phyloP scores from a whole-genome alignment of 92 coral and sea anemone species.

The Scolanthus callimorphus region DNA sequence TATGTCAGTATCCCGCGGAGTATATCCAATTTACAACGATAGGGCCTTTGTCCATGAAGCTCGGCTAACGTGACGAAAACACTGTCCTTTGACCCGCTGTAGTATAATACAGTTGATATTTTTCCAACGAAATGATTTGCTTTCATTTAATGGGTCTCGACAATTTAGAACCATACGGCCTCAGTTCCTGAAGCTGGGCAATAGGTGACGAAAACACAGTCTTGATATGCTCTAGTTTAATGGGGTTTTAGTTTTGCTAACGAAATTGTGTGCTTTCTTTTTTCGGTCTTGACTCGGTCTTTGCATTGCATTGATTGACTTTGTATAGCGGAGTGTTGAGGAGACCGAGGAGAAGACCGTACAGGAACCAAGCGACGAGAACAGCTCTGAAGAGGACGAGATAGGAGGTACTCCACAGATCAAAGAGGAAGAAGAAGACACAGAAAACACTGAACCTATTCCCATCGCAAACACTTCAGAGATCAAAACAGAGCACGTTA shows the following conservation, averaged over 20 bases:
- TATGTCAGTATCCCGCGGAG: too few relatives aligned
- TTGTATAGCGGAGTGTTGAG: constrained; percentile 40
- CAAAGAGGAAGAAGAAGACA: constrained; percentile 15
- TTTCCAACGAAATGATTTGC: too few relatives aligned
- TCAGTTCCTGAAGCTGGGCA: too few relatives aligned
- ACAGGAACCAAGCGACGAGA: constrained; percentile 18
- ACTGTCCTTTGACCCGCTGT: too few relatives aligned
- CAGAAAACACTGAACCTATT: constrained; percentile 18
- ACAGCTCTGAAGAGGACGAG: constrained; percentile 16
- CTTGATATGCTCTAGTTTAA: neutral
- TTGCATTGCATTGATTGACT: constrained; percentile 62
- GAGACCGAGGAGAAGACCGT: constrained; percentile 7
- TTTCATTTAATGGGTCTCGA: too few relatives aligned
- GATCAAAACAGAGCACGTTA: constrained; percentile 8
- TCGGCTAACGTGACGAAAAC: too few relatives aligned
- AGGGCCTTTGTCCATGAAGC: too few relatives aligned
- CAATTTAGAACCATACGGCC: too few relatives aligned
- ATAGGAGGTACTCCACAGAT: constrained; percentile 12
- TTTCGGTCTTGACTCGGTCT: constrained; percentile 49
- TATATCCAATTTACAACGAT: too few relatives aligned
- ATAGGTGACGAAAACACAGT: too few relatives aligned
- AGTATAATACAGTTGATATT: too few relatives aligned
- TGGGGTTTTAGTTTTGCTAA: neutral
- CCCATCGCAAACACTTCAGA: constrained; percentile 5
- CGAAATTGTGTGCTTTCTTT: constrained; percentile 12